Percentiles rank a stretch among this genome's conserved stretches.
Evolutionary conservation across 2,888 invertebrate genomes (phyloP).

Genomic region (Rhorus exstirpatorius): DNA sequence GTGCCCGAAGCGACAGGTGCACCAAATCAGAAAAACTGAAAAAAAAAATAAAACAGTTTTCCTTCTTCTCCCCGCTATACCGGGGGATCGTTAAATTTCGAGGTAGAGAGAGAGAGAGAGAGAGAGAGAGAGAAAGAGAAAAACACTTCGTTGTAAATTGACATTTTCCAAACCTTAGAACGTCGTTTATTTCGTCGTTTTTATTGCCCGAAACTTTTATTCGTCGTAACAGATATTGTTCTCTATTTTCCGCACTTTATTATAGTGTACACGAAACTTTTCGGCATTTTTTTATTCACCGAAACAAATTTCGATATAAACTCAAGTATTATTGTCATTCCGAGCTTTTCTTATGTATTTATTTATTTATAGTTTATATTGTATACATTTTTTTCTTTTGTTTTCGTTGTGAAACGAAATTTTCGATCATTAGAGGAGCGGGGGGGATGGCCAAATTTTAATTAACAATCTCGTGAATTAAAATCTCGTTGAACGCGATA

Average conservation of each 20-base stretch:
- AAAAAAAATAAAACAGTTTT: too few species aligned
- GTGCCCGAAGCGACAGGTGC: too few species aligned
- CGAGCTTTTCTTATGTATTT: background rate
- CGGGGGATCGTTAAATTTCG: too few species aligned
- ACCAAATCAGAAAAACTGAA: too few species aligned
- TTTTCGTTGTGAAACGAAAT: background rate
- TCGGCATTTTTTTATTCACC: slow-evolving; percentile 50
- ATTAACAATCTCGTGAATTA: slow-evolving; percentile 3
- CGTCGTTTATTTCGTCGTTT: background rate
- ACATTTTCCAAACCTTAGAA: slow-evolving; percentile 40
- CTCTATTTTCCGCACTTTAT: slow-evolving; percentile 37
- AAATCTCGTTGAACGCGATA: slow-evolving; percentile 30
- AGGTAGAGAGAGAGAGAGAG: too few species aligned
- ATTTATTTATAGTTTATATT: background rate
- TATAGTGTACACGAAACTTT: slow-evolving; percentile 15
- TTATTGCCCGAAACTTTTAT: slow-evolving; percentile 21
- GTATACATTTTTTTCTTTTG: background rate
- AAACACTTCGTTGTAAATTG: background rate
- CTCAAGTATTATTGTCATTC: slow-evolving; percentile 40
- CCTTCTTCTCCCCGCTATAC: too few species aligned
- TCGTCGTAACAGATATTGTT: slow-evolving; percentile 22
- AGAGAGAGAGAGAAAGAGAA: too few species aligned
- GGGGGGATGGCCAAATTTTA: background rate
- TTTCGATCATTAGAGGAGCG: too few species aligned
- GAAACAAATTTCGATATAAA: slow-evolving; percentile 7